Percentiles rank a stretch among this genome's conserved stretches.
phyloP scores from a whole-genome alignment of 2,797 vertebrate species.

The Holocentrus rufus region DNA sequence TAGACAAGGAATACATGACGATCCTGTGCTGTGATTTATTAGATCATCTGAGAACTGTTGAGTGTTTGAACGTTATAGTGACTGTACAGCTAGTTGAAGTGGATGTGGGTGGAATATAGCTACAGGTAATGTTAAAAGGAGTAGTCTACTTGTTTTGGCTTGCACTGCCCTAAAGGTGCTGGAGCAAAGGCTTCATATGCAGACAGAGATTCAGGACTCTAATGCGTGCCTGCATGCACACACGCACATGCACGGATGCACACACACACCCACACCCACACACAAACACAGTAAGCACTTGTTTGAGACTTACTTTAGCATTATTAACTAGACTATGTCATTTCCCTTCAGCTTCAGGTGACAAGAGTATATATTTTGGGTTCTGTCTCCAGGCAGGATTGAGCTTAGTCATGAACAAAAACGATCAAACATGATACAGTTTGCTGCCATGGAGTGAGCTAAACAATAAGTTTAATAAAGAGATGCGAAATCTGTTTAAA shows the following conservation, averaged over 20 bases:
- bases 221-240: constrained; percentile 8
- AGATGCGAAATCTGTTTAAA: no score
- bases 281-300: constrained; percentile 8
- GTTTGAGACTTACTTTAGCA: background rate
- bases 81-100: background rate
- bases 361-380: background rate
- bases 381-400: background rate
- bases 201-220: constrained; percentile 24
- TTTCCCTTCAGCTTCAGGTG: background rate
- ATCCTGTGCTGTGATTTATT: background rate
- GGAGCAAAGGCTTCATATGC: constrained; percentile 18
- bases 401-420: background rate
- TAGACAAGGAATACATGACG: background rate
- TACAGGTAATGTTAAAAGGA: constrained; percentile 48
- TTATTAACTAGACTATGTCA: background rate
- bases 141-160: constrained; percentile 59
- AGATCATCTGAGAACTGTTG: background rate
- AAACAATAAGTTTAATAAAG: no score
- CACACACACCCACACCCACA: constrained; percentile 17
- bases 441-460: no score
- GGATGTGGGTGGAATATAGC: constrained; percentile 40
- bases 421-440: no score
- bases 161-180: constrained; percentile 56
- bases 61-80: background rate
- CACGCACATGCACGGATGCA: background rate